A percentile compares a stretch with the other conserved stretches of the same genome.
These are phyloP conservation scores for Alosa sapidissima DNA, from an alignment of 2,797 vertebrate species.

Conservation along the genomic window DNA sequence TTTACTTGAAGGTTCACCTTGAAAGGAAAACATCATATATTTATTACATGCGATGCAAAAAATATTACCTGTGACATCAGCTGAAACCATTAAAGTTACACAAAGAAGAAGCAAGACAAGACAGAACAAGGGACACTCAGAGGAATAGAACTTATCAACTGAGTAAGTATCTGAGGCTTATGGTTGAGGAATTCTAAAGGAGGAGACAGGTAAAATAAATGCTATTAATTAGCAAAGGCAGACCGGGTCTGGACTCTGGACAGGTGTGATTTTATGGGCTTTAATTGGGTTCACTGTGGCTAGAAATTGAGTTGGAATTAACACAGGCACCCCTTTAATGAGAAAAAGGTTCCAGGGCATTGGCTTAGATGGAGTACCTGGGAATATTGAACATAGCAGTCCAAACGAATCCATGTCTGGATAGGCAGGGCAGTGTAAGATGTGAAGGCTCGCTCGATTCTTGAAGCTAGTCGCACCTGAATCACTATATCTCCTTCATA, in stretches of 20 bases:
- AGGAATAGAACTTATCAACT: not conserved
- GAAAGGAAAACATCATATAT: constrained; percentile 49
- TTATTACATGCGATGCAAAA: constrained; percentile 38
- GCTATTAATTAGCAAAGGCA: not conserved
- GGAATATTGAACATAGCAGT: constrained; percentile 78
- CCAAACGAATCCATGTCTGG: constrained; percentile 85
- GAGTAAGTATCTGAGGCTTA: not conserved
- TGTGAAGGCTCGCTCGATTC: constrained; percentile 80
- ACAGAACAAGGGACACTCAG: not conserved
- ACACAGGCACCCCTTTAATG: not conserved
- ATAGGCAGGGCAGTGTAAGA: constrained; percentile 73
- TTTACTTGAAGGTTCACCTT: constrained; percentile 63
- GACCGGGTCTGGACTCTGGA: not conserved
- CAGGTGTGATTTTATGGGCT: not conserved
- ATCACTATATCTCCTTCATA: constrained; percentile 81
- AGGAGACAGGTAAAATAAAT: constrained; percentile 9
- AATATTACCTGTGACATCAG: constrained; percentile 17
- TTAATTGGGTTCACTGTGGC: not conserved
- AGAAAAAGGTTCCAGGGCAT: not conserved
- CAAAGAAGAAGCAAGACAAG: not conserved
- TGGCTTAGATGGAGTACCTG: constrained; percentile 71
- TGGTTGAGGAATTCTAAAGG: constrained; percentile 1
- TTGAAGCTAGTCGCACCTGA: constrained; percentile 79
- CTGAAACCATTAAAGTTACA: not conserved
- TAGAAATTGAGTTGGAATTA: constrained; percentile 15